Evolutionary conservation across 2,888 invertebrate species (phyloP).

Genomic region (Synanthedon formicaeformis): DNA sequence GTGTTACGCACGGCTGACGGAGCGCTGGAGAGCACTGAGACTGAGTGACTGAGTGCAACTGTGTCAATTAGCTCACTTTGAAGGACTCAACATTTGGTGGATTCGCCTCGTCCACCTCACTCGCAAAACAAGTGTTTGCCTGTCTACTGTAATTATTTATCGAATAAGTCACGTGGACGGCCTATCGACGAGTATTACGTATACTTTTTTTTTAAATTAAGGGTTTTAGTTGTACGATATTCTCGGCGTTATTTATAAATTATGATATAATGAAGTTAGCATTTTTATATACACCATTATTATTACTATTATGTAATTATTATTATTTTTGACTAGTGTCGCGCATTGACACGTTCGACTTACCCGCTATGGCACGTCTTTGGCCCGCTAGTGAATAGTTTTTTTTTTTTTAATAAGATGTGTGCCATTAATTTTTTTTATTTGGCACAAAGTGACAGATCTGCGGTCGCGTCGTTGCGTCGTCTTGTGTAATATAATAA

Average conservation of each 20-base stretch:
- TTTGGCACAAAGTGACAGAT: too few species aligned
- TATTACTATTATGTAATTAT: not conserved
- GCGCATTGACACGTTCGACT: constrained; percentile 48
- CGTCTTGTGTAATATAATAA: constrained; percentile 7
- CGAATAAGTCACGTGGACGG: constrained; percentile 53
- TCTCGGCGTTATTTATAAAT: not conserved
- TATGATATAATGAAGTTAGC: constrained; percentile 38
- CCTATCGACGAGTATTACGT: constrained; percentile 42
- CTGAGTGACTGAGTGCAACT: too few species aligned
- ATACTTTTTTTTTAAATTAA: constrained; percentile 37
- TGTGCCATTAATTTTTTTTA: constrained; percentile 12
- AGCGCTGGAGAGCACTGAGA: too few species aligned
- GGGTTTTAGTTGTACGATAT: not conserved
- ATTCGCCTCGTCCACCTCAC: too few species aligned
- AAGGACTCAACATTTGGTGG: too few species aligned
- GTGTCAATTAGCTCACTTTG: too few species aligned
- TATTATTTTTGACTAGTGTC: constrained; percentile 2
- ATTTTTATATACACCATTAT: constrained; percentile 34
- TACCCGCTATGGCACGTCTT: constrained; percentile 46
- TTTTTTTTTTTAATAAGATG: constrained; percentile 7
- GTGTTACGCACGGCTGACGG: too few species aligned
- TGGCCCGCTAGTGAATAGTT: constrained; percentile 56
- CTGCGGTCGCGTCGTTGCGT: constrained; percentile 2
- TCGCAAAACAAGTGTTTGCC: not conserved
- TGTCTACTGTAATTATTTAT: constrained; percentile 11